Conservation (phyloP, 2,888 invertebrate genomes). For the Flexamia atlantica region DNA sequence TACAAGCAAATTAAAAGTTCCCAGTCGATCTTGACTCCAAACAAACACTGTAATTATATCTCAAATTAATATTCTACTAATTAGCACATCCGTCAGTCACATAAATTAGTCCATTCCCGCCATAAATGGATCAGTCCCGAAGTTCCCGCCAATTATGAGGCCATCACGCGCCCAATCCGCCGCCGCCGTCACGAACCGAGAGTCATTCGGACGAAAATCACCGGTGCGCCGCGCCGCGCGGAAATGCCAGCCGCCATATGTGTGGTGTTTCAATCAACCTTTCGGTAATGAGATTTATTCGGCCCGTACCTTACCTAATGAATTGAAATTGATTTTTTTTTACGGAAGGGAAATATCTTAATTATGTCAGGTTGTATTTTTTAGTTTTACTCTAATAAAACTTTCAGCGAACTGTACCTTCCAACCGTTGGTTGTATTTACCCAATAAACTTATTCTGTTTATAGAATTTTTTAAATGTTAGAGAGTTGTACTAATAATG, state of each 20-base stretch:
- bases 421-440: too few relatives aligned
- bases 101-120: background rate
- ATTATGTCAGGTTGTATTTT: too few relatives aligned
- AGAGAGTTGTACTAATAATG: too few relatives aligned
- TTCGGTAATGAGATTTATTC: slow-evolving; percentile 41
- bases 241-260: slow-evolving; percentile 57
- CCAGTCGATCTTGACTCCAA: too few relatives aligned
- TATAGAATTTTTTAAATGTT: too few relatives aligned
- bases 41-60: too few relatives aligned
- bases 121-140: background rate
- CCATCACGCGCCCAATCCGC: background rate
- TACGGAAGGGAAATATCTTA: too few relatives aligned
- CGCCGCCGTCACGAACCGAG: slow-evolving; percentile 23
- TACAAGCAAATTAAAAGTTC: too few relatives aligned
- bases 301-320: background rate
- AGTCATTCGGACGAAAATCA: slow-evolving; percentile 38
- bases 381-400: too few relatives aligned
- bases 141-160: slow-evolving; percentile 14
- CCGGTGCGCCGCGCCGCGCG: background rate
- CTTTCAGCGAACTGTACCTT: too few relatives aligned
- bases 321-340: too few relatives aligned
- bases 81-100: background rate
- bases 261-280: slow-evolving; percentile 28
- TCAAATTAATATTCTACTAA: background rate
- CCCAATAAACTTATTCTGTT: too few relatives aligned